Evolutionary conservation across 2,797 vertebrate species (phyloP).

Genomic region (Argya squamiceps): DNA sequence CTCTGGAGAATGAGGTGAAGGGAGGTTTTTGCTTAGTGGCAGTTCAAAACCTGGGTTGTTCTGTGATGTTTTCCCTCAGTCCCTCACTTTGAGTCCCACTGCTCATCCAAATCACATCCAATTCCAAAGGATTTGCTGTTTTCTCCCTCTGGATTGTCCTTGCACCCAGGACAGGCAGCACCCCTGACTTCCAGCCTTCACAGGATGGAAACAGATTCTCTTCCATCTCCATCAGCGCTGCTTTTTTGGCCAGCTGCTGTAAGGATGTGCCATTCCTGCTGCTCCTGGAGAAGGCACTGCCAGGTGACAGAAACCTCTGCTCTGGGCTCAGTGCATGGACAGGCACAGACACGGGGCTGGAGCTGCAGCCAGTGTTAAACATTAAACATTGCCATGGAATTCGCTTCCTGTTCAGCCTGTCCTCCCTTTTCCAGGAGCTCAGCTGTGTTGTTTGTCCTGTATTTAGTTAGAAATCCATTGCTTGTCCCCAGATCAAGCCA

Average conservation of each 20-base stretch:
- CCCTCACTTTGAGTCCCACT: background rate
- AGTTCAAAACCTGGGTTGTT: accelerated
- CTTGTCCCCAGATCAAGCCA: accelerated
- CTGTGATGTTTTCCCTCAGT: background rate
- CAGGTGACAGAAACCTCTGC: background rate
- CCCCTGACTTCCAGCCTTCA: background rate
- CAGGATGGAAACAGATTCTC: background rate
- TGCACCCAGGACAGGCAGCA: background rate
- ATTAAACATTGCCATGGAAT: background rate
- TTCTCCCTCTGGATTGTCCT: background rate
- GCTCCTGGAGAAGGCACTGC: background rate
- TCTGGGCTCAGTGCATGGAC: background rate
- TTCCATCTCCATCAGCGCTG: accelerated
- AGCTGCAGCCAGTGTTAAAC: background rate
- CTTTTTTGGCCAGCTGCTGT: background rate
- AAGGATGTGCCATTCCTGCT: background rate
- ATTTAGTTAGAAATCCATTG: background rate
- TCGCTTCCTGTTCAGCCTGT: background rate
- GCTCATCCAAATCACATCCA: background rate
- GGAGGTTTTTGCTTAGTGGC: background rate
- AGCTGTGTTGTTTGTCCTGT: background rate
- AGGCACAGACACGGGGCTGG: background rate
- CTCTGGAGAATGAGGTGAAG: background rate
- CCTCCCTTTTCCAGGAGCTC: background rate
- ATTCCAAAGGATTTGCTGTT: background rate